Conservation (phyloP, 2,113 vertebrate genomes). For the Charina bottae region DNA sequence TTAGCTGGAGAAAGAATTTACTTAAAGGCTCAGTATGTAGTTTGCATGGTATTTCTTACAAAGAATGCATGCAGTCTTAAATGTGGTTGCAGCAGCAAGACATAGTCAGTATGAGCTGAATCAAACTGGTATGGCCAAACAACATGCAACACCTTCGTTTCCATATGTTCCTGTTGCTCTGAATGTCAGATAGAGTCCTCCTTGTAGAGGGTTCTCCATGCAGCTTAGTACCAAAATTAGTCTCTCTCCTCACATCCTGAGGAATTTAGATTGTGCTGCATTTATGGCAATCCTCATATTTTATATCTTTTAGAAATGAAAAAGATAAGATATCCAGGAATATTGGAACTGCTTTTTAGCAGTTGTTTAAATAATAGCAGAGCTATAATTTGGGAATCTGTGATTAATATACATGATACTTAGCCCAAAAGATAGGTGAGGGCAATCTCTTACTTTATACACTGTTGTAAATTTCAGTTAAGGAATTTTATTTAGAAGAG, state of each 20-base stretch:
- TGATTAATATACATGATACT: not conserved
- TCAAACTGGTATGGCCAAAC: not conserved
- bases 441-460: not conserved
- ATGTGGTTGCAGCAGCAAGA: not conserved
- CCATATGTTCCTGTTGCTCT: not conserved
- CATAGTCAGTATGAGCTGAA: not conserved
- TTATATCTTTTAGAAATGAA: not conserved
- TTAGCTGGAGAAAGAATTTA: conserved; percentile 48
- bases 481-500: not conserved
- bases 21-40: conserved; percentile 46
- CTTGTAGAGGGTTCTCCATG: not conserved
- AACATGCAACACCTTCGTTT: not conserved
- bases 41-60: conserved; percentile 57
- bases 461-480: not conserved
- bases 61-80: conserved; percentile 32
- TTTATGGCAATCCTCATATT: not conserved
- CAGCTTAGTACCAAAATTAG: not conserved
- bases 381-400: not conserved
- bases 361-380: not conserved
- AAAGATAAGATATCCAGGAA: not conserved
- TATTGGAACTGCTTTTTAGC: not conserved
- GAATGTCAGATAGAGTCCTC: not conserved
- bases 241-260: not conserved
- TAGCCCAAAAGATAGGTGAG: not conserved
- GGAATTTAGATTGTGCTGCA: not conserved